Percentiles rank a stretch among this genome's conserved stretches.
These are phyloP conservation scores for Bombylius discolor DNA, from an alignment of 2,888 invertebrate genomes.

Conservation along the genomic window DNA sequence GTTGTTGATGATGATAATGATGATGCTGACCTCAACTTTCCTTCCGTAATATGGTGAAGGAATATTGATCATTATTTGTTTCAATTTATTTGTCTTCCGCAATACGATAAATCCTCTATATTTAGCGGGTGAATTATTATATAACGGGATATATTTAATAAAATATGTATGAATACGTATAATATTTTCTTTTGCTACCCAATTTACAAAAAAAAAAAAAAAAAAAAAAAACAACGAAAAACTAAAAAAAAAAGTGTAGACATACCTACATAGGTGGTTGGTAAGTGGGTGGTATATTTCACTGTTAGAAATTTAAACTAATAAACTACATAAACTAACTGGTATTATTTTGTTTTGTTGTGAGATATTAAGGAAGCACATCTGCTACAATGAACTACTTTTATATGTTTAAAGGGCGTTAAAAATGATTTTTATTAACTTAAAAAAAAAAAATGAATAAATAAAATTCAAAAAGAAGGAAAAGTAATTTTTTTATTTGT, in stretches of 20 bases:
- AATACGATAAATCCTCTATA: too few species aligned
- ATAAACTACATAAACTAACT: not conserved
- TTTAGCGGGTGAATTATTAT: constrained; percentile 1
- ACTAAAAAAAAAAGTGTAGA: too few species aligned
- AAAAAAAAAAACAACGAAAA: too few species aligned
- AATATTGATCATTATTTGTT: not conserved
- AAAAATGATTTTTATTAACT: not conserved
- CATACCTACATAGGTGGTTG: too few species aligned
- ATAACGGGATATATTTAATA: constrained; percentile 1
- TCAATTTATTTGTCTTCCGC: not conserved
- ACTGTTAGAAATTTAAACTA: not conserved
- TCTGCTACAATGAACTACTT: not conserved
- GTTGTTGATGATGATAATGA: too few species aligned
- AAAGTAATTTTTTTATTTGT: too few species aligned
- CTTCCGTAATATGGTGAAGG: not conserved
- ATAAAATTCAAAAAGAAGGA: too few species aligned
- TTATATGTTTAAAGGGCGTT: not conserved
- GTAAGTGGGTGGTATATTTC: not conserved
- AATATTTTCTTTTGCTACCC: not conserved
- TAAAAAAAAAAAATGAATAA: too few species aligned
- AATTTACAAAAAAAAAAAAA: too few species aligned
- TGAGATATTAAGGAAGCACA: not conserved
- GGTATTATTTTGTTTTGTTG: not conserved
- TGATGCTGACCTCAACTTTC: not conserved
- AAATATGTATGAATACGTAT: not conserved